Evolutionary conservation across 2,888 invertebrate genomes (phyloP).

Genomic region (Neoascia interrupta): DNA sequence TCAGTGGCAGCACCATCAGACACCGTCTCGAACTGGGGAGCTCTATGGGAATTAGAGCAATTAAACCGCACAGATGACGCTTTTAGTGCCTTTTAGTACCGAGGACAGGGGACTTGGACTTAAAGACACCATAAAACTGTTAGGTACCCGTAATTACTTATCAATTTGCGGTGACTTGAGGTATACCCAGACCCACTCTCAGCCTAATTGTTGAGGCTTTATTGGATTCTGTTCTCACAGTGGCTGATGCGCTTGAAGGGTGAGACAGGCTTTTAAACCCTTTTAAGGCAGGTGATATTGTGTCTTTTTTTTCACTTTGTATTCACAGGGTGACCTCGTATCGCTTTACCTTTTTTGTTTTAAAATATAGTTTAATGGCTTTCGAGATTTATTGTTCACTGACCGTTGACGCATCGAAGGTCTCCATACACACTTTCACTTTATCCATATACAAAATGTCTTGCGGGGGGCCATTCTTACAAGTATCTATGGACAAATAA

Average conservation of each 20-base stretch:
- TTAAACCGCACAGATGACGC: conserved; percentile 41
- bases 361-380: conserved; percentile 24
- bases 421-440: conserved; percentile 64
- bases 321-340: conserved; percentile 43
- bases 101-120: not conserved
- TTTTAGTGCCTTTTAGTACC: conserved; percentile 26
- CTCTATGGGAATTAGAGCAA: conserved; percentile 68
- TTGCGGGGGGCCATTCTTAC: conserved; percentile 28
- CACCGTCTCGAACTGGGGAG: not conserved
- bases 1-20: conserved; percentile 24
- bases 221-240: conserved; percentile 47
- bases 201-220: conserved; percentile 20
- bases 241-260: not conserved
- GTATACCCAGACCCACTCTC: too few species aligned
- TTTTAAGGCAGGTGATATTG: conserved; percentile 34
- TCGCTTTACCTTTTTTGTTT: not conserved
- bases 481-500: conserved; percentile 42
- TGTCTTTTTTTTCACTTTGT: conserved; percentile 42
- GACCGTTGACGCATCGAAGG: conserved; percentile 61
- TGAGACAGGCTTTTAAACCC: conserved; percentile 24
- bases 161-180: conserved; percentile 52
- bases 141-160: conserved; percentile 51
- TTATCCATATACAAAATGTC: conserved; percentile 44
- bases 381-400: conserved; percentile 53
- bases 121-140: conserved; percentile 35